Conservation (phyloP, 2,888 invertebrate species). For the Protodeltote pygarga region DNA sequence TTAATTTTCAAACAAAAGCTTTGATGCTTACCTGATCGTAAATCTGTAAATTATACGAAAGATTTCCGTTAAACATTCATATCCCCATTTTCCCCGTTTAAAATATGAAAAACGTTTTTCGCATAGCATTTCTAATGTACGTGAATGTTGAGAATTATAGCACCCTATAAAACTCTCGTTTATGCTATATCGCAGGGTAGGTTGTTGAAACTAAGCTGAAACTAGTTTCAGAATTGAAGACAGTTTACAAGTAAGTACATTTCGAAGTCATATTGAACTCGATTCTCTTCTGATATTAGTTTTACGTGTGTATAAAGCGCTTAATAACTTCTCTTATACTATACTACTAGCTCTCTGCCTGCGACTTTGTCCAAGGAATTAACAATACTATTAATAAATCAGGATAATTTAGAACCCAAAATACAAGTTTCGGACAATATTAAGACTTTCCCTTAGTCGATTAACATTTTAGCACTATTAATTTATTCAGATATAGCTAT, state of each 20-base stretch:
- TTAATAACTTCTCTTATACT: slow-evolving; percentile 34
- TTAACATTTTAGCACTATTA: too few relatives aligned
- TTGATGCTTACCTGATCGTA: background rate
- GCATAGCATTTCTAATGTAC: slow-evolving; percentile 5
- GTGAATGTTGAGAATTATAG: slow-evolving; percentile 17
- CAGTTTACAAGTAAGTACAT: slow-evolving; percentile 59
- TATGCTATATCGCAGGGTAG: slow-evolving; percentile 31
- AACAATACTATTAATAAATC: background rate
- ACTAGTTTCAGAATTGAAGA: slow-evolving; percentile 59
- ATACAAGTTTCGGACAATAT: too few relatives aligned
- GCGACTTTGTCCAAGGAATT: background rate
- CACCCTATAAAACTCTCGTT: slow-evolving; percentile 40
- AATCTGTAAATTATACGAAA: background rate
- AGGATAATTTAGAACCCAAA: too few relatives aligned
- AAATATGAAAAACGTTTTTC: slow-evolving; percentile 19
- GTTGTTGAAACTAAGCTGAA: slow-evolving; percentile 46
- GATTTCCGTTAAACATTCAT: background rate
- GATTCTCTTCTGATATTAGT: slow-evolving; percentile 47
- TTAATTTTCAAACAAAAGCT: too few relatives aligned
- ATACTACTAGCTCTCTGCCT: too few relatives aligned
- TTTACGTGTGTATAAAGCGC: slow-evolving; percentile 43
- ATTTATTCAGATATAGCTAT: too few relatives aligned
- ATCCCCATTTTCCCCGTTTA: slow-evolving; percentile 3
- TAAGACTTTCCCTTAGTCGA: too few relatives aligned
- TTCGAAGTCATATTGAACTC: slow-evolving; percentile 63